Base-by-base conservation (phyloP, 2,888 invertebrate genomes). In the Hedychridium roseum region DNA sequence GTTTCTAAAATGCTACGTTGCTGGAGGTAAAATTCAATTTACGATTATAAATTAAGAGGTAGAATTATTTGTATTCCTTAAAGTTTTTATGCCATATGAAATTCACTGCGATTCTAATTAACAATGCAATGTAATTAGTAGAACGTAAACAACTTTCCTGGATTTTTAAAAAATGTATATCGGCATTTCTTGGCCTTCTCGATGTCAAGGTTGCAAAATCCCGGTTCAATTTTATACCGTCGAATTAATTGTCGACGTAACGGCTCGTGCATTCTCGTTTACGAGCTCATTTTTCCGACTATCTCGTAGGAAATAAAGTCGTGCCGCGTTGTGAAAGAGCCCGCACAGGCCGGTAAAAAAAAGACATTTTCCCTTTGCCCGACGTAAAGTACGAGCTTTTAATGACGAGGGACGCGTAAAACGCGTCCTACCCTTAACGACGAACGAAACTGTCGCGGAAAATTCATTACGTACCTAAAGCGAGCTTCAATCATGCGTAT, bases 351-450 rank as follows among this genome's bases (percentile, higher is more conserved):
- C 30, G 45, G 43, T 43, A 38, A 47, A 50, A 54, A 54, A 46
- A 48, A 11, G n/a, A 15, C 43, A 44, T 27, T 41, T 45, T 37
- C 50, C 46, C 54, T 60, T 59, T 53, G 42, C 57, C 45, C 38
- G 50, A 32, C 59, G 47, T 54, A 57, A 50, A 50, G 54, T 38
- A n/a, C n/a, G 50, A 48, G 57, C 50, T 59, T 59, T 58, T 59
- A 60, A 61, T 54, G 55, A 50, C 48, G 52, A 34, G 42, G 45
- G 54, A 58, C 60, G 64, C 59, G 56, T 60, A 66, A 66, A 60
- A 60, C 54, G 50, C 57, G 53, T 49, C 55, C 51, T 46, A 54
- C 51, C 50, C 56, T 63, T 67, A 66, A 66, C 57, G 60, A 57
- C 57, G n/a, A n/a, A n/a, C 57, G 43, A 51, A 40, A 48, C 51